These are phyloP conservation scores for Archips crataeganus DNA, from an alignment of 2,888 invertebrate species.

Conservation along the genomic window DNA sequence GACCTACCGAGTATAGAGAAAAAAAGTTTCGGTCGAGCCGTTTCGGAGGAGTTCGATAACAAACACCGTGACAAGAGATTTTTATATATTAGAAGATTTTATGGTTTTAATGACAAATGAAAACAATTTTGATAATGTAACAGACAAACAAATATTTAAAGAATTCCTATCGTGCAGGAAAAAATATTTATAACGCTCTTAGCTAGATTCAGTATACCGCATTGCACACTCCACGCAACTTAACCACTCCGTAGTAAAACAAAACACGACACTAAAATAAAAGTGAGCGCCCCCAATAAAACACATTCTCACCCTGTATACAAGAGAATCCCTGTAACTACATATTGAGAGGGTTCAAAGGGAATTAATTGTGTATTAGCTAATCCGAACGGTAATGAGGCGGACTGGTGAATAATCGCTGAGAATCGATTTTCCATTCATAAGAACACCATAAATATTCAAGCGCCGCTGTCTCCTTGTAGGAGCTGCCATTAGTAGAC, in stretches of 20 bases:
- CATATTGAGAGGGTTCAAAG: constrained; percentile 39
- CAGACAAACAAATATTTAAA: too few species aligned
- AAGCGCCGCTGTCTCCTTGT: constrained; percentile 8
- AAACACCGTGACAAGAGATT: too few species aligned
- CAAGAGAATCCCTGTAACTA: constrained; percentile 38
- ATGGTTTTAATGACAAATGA: too few species aligned
- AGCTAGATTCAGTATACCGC: neutral
- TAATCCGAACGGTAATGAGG: constrained; percentile 60
- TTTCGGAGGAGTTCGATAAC: too few species aligned
- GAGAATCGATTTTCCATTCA: constrained; percentile 50
- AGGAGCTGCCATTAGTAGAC: constrained; percentile 18
- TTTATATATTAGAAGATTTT: too few species aligned
- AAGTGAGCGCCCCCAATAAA: neutral
- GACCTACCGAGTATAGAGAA: too few species aligned
- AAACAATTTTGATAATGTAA: too few species aligned
- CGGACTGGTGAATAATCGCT: constrained; percentile 55
- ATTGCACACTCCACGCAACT: neutral
- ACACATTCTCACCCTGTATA: constrained; percentile 35
- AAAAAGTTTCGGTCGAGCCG: too few species aligned
- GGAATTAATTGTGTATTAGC: constrained; percentile 57
- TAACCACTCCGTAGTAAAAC: neutral
- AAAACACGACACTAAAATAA: constrained; percentile 2
- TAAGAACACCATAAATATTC: constrained; percentile 33
- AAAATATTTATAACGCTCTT: neutral
- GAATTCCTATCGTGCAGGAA: too few species aligned